phyloP scores from a whole-genome alignment of 2,797 vertebrate genomes.

The Cheirogaleus major region DNA sequence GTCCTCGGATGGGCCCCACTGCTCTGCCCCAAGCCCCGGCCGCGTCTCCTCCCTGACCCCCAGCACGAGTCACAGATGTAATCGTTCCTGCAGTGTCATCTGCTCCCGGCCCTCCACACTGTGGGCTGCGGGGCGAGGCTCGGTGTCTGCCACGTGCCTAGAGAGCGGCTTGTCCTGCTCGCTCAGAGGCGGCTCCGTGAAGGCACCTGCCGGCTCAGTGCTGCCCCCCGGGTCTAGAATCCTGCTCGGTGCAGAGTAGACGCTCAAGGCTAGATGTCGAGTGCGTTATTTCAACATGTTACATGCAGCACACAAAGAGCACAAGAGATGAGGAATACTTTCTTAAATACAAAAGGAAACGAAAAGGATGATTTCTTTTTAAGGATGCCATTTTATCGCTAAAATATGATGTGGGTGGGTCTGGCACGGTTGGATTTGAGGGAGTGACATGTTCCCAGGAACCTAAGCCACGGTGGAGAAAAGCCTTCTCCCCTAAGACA shows the following conservation, averaged over 20 bases:
- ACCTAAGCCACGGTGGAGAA: background rate
- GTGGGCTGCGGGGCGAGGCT: background rate
- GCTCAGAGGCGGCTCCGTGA: rapidly evolving
- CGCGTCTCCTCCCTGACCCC: background rate
- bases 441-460: background rate
- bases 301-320: background rate
- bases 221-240: background rate
- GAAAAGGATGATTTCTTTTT: too few relatives aligned
- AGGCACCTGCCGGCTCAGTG: rapidly evolving
- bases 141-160: background rate
- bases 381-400: background rate
- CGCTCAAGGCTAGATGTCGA: background rate
- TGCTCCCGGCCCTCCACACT: background rate
- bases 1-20: background rate
- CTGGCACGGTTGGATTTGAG: background rate
- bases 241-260: rapidly evolving
- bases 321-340: background rate
- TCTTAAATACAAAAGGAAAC: background rate
- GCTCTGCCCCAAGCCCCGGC: background rate
- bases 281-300: rapidly evolving
- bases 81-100: too few relatives aligned
- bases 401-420: rapidly evolving
- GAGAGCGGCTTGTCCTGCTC: rapidly evolving
- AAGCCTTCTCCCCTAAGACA: too few relatives aligned
- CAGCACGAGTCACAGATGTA: background rate